Evolutionary conservation across 2,797 vertebrate genomes (phyloP).

Genomic region (Taenioides sp.): DNA sequence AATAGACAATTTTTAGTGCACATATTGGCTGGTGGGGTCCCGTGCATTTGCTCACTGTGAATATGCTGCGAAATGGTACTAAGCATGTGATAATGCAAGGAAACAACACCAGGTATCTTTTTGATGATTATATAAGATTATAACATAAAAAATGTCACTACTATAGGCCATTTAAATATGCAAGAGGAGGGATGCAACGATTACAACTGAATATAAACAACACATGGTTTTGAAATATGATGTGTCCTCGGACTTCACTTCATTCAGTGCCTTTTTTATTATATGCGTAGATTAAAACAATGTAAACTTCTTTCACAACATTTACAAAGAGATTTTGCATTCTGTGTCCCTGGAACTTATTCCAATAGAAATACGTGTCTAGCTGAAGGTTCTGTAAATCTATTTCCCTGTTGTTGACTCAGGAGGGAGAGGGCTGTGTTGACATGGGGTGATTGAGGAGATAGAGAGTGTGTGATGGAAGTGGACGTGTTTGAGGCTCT

Average conservation of each 20-base stretch:
- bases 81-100: no score
- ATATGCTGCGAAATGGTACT: no score
- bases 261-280: not conserved
- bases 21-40: no score
- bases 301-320: not conserved
- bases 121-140: no score
- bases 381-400: conserved; percentile 33
- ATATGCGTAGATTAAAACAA: not conserved
- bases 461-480: conserved; percentile 27
- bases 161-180: no score
- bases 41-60: no score
- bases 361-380: conserved; percentile 9
- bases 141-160: no score
- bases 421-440: conserved; percentile 29
- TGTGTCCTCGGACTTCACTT: not conserved
- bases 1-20: no score
- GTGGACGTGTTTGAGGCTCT: conserved; percentile 10
- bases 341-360: conserved; percentile 13
- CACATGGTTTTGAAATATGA: no score
- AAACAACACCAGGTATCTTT: no score
- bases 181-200: no score
- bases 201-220: no score
- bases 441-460: conserved; percentile 32
- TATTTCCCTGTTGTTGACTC: conserved; percentile 43
- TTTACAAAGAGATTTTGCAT: conserved; percentile 1